Evolutionary conservation across 2,797 vertebrate species (phyloP).

Genomic region (Pantherophis alleghaniensis): DNA sequence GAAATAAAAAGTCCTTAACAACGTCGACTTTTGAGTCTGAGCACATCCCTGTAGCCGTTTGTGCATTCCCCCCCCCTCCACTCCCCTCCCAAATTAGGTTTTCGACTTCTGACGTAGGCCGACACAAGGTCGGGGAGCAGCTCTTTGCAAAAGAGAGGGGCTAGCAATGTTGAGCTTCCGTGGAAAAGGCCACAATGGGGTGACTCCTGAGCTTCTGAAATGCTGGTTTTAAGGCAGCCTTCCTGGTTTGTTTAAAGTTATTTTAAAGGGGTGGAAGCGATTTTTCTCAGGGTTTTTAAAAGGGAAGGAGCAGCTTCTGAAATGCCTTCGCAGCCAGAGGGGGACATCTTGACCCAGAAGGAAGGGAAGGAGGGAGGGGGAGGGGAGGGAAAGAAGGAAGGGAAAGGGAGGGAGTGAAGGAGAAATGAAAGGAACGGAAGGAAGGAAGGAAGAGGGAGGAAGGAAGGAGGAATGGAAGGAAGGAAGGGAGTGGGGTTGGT

Average conservation of each 20-base stretch:
- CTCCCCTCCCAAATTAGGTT: not conserved
- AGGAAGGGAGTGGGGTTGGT: not conserved
- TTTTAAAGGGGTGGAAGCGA: not conserved
- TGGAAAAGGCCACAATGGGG: rapidly evolving
- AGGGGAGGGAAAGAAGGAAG: not conserved
- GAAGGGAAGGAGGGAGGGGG: not conserved
- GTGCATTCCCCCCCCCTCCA: not conserved
- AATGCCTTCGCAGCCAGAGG: not conserved
- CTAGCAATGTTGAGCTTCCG: not conserved
- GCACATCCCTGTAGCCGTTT: not conserved
- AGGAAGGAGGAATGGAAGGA: too few relatives aligned
- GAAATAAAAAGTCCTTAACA: not conserved
- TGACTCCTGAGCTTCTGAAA: not conserved
- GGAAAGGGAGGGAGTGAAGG: too few relatives aligned
- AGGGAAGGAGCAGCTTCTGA: not conserved
- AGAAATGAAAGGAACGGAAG: too few relatives aligned
- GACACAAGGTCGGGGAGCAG: too few relatives aligned
- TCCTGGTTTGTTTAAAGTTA: not conserved
- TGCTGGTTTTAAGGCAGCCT: not conserved
- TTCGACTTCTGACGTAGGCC: not conserved
- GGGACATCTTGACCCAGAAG: not conserved
- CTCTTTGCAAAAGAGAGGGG: not conserved
- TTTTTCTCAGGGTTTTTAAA: not conserved
- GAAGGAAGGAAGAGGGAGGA: too few relatives aligned
- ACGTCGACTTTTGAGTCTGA: not conserved